Percentiles rank a stretch among this genome's conserved stretches.
phyloP scores from a whole-genome alignment of 2,113 vertebrate species.

The Rhinolophus sinicus region DNA sequence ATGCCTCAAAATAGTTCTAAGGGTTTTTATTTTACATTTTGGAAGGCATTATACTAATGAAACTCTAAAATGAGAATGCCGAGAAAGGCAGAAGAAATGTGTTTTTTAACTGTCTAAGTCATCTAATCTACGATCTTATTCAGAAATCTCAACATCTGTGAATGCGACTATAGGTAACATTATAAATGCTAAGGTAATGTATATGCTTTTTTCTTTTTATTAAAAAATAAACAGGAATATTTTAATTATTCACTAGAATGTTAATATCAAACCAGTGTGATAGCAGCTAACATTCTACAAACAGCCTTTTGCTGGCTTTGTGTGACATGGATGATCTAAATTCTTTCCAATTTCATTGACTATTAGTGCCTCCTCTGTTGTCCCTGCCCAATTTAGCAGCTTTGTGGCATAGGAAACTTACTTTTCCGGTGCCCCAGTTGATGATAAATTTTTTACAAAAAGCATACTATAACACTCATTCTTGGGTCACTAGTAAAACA shows the following conservation, averaged over 20 bases:
- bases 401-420: slow-evolving; percentile 62
- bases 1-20: slow-evolving; percentile 40
- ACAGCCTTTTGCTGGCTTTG: slow-evolving; percentile 61
- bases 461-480: neutral
- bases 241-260: slow-evolving; percentile 88
- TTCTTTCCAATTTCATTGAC: slow-evolving; percentile 66
- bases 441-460: slow-evolving; percentile 69
- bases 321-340: slow-evolving; percentile 68
- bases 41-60: slow-evolving; percentile 35
- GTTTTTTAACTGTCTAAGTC: slow-evolving; percentile 80
- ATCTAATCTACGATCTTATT: slow-evolving; percentile 68
- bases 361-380: slow-evolving; percentile 65
- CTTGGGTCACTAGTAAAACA: slow-evolving; percentile 1
- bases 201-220: slow-evolving; percentile 83
- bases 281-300: slow-evolving; percentile 62
- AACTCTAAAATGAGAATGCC: neutral
- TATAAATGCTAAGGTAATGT: slow-evolving; percentile 79
- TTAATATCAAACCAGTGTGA: slow-evolving; percentile 82
- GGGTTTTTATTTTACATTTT: slow-evolving; percentile 49
- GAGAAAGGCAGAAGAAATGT: slow-evolving; percentile 62
- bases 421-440: neutral
- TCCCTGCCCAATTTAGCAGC: slow-evolving; percentile 81
- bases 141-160: slow-evolving; percentile 73
- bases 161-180: slow-evolving; percentile 77
- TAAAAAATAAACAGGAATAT: slow-evolving; percentile 87